These are phyloP conservation scores for Diarsia brunnea DNA, from an alignment of 2,888 invertebrate species.

Conservation along the genomic window DNA sequence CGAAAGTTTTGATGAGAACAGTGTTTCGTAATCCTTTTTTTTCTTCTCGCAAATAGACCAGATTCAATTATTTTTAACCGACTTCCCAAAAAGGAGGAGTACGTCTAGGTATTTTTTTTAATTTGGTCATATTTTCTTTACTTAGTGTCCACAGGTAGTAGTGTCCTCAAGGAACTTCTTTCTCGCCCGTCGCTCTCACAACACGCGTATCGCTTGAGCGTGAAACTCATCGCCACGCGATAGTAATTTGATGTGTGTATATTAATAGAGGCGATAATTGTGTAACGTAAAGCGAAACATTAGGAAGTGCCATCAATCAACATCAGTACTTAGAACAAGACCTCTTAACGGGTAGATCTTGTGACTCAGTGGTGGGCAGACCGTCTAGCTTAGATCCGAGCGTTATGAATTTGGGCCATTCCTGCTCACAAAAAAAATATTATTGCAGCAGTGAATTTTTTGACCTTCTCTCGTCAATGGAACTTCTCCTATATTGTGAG, in stretches of 20 bases:
- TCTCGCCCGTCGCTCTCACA: neutral
- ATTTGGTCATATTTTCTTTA: no score
- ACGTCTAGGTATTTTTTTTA: no score
- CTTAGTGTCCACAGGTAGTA: no score
- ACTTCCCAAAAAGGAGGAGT: no score
- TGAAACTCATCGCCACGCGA: neutral
- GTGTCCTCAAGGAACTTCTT: neutral
- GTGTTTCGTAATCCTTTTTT: no score
- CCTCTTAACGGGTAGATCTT: conserved; percentile 40
- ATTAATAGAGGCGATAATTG: conserved; percentile 43
- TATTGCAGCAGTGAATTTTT: neutral
- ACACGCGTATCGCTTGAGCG: neutral
- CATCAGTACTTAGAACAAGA: conserved; percentile 61
- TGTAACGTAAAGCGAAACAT: conserved; percentile 39
- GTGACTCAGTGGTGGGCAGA: conserved; percentile 48
- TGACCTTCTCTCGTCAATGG: neutral
- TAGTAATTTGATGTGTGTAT: conserved; percentile 5
- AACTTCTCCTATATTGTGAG: neutral
- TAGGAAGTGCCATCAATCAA: conserved; percentile 63
- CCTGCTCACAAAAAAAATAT: neutral
- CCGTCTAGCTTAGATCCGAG: neutral
- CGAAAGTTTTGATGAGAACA: no score
- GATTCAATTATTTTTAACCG: no score
- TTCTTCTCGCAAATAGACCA: no score
- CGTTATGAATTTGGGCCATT: neutral